Evolutionary conservation across 2,888 invertebrate species (phyloP), one percentile per base, ranked within the genome.

Genomic region (Caenorhabditis sp.): DNA sequence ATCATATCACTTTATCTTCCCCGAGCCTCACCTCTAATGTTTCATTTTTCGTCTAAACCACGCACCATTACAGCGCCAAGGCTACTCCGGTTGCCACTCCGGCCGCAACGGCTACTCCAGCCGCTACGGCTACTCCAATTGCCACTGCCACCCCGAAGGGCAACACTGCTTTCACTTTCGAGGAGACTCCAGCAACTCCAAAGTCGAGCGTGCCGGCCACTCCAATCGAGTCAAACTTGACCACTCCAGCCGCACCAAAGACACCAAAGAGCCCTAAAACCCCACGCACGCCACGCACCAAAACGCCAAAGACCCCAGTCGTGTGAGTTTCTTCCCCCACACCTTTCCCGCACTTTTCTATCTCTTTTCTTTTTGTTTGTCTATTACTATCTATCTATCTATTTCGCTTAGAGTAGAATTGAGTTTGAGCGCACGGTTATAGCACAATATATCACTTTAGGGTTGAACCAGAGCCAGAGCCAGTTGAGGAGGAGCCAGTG

Each of bases 231-330:
- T 70, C 62, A 2, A 62, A 56, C 20, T 58, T 71, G 75, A 74
- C 80, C 9, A 77, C 86, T 6, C 80, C 72, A 68, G 82, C 85
- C 4, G 85, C 85, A n/a, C 79, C 85, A 30, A 86, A 83, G 66
- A 80, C 83, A 20, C 83, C 81, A 30, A 81, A 80, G 43, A 81
- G 79, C 15, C 83, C 86, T 8, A 84, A 78, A 73, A 86, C 85
- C 13, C 86, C 86, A 27, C 80, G 78, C 27, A 85, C 86, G 7
- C 86, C 86, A 39, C 75, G 78, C 35, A 83, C 86, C 5, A 85
- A 83, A 74, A 82, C 83, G 50, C 83, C 81, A 7, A 81, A 80
- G 59, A 80, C 83, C 7, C 81, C 82, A 39, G 74, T 76, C 41
- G 78, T 39, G 80, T 78, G 52, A 71, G 78, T 75, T 24, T 61